Percentiles rank a stretch among this genome's conserved stretches.
phyloP scores from a whole-genome alignment of 2,888 invertebrate genomes.

The Plebejus argus region DNA sequence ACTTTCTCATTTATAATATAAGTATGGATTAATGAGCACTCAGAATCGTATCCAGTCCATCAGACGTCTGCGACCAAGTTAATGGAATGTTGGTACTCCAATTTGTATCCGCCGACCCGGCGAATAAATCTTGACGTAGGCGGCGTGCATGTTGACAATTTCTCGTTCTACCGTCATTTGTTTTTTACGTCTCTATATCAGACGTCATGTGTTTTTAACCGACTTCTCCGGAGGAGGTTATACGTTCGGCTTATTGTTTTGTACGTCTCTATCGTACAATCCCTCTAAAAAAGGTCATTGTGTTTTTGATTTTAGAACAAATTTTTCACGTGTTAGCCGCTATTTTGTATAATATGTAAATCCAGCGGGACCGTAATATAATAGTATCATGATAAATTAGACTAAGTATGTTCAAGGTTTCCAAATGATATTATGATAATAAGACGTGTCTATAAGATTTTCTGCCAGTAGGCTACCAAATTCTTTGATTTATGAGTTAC shows the following conservation, averaged over 20 bases:
- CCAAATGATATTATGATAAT: too few relatives aligned
- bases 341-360: too few relatives aligned
- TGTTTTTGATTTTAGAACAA: neutral
- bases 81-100: slow-evolving; percentile 63
- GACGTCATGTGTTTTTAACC: too few relatives aligned
- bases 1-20: too few relatives aligned
- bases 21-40: neutral
- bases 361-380: too few relatives aligned
- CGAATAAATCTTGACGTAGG: slow-evolving; percentile 74
- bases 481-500: too few relatives aligned
- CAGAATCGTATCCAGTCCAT: neutral
- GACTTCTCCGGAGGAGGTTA: too few relatives aligned
- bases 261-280: slow-evolving; percentile 30
- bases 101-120: slow-evolving; percentile 72
- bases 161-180: slow-evolving; percentile 44
- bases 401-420: too few relatives aligned
- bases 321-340: too few relatives aligned
- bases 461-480: too few relatives aligned
- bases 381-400: too few relatives aligned
- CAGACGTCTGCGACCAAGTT: slow-evolving; percentile 43
- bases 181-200: slow-evolving; percentile 30
- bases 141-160: slow-evolving; percentile 76
- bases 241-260: neutral
- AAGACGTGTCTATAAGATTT: too few relatives aligned
- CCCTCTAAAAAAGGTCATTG: neutral